Conservation (phyloP, 1,140 invertebrate genomes). For the Apis cerana region DNA sequence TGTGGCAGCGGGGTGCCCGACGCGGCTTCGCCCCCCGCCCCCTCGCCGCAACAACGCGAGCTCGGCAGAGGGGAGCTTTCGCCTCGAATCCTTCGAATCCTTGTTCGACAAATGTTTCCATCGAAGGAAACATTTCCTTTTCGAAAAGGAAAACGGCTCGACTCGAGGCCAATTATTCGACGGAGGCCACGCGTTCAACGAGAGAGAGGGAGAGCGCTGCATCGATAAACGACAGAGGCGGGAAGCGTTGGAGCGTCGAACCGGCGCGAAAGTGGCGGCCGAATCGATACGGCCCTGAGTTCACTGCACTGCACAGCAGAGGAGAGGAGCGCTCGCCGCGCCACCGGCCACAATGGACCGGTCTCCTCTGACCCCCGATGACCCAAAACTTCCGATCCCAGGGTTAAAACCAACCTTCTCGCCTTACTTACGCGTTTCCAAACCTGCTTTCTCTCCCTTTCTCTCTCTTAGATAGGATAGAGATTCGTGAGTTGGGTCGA, state of each 20-base stretch:
- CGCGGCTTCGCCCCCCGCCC: slow-evolving; percentile 16
- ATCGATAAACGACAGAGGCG: slow-evolving; percentile 40
- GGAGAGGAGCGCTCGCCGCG: slow-evolving; percentile 42
- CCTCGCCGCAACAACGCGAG: slow-evolving; percentile 22
- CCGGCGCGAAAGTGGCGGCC: slow-evolving; percentile 25
- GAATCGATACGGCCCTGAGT: slow-evolving; percentile 58
- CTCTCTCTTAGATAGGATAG: no score
- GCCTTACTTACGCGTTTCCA: no score
- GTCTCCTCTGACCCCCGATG: slow-evolving; percentile 52
- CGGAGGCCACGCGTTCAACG: no score
- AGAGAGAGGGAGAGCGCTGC: no score
- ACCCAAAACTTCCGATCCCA: slow-evolving; percentile 60
- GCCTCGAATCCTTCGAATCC: no score
- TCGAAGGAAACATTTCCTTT: no score
- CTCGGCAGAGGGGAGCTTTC: slow-evolving; percentile 1
- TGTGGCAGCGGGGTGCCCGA: slow-evolving; percentile 73
- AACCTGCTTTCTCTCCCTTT: no score
- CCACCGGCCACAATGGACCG: slow-evolving; percentile 51
- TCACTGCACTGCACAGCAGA: slow-evolving; percentile 49
- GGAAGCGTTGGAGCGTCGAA: slow-evolving; percentile 9
- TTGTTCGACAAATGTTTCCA: no score
- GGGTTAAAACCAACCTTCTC: slow-evolving; percentile 49
- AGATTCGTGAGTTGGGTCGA: no score
- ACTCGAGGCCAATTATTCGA: no score
- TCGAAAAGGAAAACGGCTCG: no score